These are phyloP conservation scores for Chondrilla cf. caribensis DNA, from an alignment of 37 sponge, comb jelly and placozoan species.

Conservation along the genomic window DNA sequence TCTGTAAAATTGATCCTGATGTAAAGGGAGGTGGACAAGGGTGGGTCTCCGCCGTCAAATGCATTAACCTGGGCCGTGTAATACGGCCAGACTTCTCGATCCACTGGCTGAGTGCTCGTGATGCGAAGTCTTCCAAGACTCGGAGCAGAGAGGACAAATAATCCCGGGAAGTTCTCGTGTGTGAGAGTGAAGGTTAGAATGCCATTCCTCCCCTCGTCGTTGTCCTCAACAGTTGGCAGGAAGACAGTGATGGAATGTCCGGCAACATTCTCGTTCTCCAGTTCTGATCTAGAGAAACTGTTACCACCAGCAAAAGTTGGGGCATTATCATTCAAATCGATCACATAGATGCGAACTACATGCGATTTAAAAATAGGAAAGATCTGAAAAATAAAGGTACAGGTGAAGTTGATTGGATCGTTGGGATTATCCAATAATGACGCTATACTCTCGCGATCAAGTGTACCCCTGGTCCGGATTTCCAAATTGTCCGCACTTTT, in stretches of 20 bases:
- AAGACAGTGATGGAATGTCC: background rate
- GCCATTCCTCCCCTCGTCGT: slow-evolving; percentile 3
- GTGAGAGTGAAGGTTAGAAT: slow-evolving; percentile 6
- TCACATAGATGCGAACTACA: slow-evolving; percentile 14
- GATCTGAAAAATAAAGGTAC: background rate
- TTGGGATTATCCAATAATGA: background rate
- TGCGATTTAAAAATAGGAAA: background rate
- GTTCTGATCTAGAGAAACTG: background rate
- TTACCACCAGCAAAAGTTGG: slow-evolving; percentile 51
- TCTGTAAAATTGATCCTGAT: slow-evolving; percentile 36
- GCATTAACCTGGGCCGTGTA: slow-evolving; percentile 25
- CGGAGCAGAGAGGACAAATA: background rate
- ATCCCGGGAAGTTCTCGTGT: background rate
- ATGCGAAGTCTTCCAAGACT: background rate
- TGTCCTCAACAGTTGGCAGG: slow-evolving; percentile 3
- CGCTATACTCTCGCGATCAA: slow-evolving; percentile 12
- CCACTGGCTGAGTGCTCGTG: background rate
- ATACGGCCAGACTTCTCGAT: background rate
- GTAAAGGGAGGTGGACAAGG: background rate
- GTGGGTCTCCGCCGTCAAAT: slow-evolving; percentile 42
- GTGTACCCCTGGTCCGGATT: background rate
- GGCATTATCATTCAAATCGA: slow-evolving; percentile 61
- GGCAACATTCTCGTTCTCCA: background rate
- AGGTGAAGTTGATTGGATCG: background rate
- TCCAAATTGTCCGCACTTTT: too few species aligned